Conservation (phyloP, 2,113 vertebrate species). For the Archocentrus centrarchus region DNA sequence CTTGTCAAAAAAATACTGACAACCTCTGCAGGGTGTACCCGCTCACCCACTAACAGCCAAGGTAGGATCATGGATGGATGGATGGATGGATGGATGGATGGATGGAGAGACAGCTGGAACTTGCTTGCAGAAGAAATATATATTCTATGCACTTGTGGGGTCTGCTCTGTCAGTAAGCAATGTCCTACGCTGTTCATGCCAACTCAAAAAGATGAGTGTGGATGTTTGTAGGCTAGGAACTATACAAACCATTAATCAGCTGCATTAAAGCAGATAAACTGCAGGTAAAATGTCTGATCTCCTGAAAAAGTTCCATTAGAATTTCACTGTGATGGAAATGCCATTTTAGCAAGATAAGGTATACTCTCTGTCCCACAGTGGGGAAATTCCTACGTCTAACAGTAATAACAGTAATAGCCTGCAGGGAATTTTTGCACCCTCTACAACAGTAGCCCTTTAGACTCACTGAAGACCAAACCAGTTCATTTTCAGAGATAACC, state of each 20-base stretch:
- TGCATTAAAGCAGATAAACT: neutral
- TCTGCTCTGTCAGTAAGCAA: neutral
- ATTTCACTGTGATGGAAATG: neutral
- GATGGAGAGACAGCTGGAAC: neutral
- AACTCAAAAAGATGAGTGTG: neutral
- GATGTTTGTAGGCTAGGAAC: neutral
- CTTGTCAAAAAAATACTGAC: neutral
- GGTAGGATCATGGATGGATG: neutral
- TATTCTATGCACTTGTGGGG: neutral
- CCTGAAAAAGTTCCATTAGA: neutral
- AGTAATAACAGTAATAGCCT: neutral
- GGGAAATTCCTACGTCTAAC: neutral
- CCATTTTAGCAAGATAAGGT: neutral
- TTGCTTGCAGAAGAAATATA: neutral
- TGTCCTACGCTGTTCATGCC: too few species aligned
- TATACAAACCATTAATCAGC: neutral
- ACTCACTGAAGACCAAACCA: neutral
- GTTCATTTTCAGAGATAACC: neutral
- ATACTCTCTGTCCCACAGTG: neutral
- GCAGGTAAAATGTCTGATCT: neutral
- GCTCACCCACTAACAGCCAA: neutral
- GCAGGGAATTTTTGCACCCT: neutral
- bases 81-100: neutral
- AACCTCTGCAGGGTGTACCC: conserved; percentile 1
- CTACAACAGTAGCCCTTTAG: neutral